Evolutionary conservation across 2,888 invertebrate genomes (phyloP).

Genomic region (Pachydiplax longipennis): DNA sequence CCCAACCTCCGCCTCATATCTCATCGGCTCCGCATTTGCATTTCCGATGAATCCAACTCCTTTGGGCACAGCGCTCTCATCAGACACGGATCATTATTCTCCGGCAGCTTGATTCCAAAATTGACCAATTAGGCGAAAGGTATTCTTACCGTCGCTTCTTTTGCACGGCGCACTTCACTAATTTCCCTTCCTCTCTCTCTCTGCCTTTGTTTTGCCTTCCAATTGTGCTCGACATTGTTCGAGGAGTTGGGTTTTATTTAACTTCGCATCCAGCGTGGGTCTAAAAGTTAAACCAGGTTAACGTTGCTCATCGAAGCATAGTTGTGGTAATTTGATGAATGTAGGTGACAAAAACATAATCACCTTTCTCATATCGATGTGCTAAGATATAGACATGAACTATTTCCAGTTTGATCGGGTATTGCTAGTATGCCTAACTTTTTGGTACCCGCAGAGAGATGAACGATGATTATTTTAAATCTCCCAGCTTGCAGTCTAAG

Average conservation of each 20-base stretch:
- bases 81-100: neutral
- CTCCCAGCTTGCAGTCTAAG: too few relatives aligned
- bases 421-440: too few relatives aligned
- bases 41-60: neutral
- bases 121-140: neutral
- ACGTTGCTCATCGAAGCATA: too few relatives aligned
- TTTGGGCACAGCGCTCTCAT: neutral
- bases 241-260: neutral
- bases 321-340: too few relatives aligned
- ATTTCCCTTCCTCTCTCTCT: neutral
- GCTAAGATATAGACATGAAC: too few relatives aligned
- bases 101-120: neutral
- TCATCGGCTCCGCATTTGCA: neutral
- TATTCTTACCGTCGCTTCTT: neutral
- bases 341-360: too few relatives aligned
- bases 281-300: too few relatives aligned
- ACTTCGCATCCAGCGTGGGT: too few relatives aligned
- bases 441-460: too few relatives aligned
- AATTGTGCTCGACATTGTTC: neutral
- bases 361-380: too few relatives aligned
- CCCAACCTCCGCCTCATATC: neutral
- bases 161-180: neutral
- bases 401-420: too few relatives aligned
- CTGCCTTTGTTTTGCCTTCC: neutral
- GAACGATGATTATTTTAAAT: too few relatives aligned